phyloP scores from a whole-genome alignment of 1,140 invertebrate genomes.

The Coenobita brevimanus region DNA sequence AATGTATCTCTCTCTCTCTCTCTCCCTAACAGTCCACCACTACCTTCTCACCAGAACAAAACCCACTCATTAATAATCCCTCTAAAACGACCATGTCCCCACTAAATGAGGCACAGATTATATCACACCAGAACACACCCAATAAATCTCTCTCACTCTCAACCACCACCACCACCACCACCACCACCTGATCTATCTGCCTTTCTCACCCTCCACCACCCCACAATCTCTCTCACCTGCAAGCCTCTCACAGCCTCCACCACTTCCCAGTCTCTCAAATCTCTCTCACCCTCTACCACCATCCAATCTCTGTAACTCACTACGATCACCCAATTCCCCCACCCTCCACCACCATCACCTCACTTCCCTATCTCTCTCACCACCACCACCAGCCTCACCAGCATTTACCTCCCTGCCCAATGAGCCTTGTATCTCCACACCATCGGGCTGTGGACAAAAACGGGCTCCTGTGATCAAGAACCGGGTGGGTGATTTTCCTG shows the following conservation, averaged over 20 bases:
- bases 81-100: too few relatives aligned
- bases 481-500: too few relatives aligned
- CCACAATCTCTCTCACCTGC: neutral
- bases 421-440: neutral
- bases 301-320: neutral
- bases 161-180: neutral
- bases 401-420: neutral
- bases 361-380: neutral
- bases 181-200: neutral
- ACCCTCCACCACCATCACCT: neutral
- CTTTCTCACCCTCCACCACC: too few relatives aligned
- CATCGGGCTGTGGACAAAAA: too few relatives aligned
- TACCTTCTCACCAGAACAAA: too few relatives aligned
- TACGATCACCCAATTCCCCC: neutral
- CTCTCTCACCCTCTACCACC: neutral
- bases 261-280: neutral
- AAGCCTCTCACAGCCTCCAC: neutral
- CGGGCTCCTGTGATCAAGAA: too few relatives aligned
- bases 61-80: too few relatives aligned
- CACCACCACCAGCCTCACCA: neutral
- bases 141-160: neutral
- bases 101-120: neutral
- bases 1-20: too few relatives aligned
- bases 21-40: too few relatives aligned
- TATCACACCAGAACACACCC: neutral